Percentiles rank a stretch among this genome's conserved stretches.
phyloP scores from a whole-genome alignment of 2,888 invertebrate species.

The Caenorhabditis sp. region DNA sequence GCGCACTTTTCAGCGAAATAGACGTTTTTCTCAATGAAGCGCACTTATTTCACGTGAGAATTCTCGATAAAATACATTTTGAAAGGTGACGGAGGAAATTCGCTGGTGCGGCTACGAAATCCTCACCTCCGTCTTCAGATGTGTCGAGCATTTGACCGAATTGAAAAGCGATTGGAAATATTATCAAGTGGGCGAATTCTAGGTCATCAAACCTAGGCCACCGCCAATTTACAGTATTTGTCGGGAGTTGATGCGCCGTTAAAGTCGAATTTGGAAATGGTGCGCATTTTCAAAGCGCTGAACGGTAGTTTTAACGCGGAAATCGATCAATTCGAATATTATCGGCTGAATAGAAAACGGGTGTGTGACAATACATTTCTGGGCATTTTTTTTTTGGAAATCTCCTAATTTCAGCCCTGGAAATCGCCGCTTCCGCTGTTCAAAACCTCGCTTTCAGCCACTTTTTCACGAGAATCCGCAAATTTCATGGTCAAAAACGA shows the following conservation, averaged over 20 bases:
- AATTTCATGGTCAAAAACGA: constrained; percentile 37
- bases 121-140: constrained; percentile 52
- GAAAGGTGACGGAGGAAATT: constrained; percentile 52
- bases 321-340: constrained; percentile 40
- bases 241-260: constrained; percentile 64
- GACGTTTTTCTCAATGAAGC: too few species aligned
- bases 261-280: constrained; percentile 63
- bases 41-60: too few species aligned
- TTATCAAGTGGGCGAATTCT: constrained; percentile 47
- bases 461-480: constrained; percentile 56
- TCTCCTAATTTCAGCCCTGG: constrained; percentile 34
- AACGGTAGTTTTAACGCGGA: constrained; percentile 60
- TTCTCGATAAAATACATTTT: too few species aligned
- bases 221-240: constrained; percentile 47
- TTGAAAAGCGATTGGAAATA: constrained; percentile 52
- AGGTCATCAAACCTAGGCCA: not conserved
- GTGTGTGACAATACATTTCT: not conserved
- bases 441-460: constrained; percentile 61
- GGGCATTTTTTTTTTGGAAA: not conserved
- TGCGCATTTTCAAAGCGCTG: constrained; percentile 56
- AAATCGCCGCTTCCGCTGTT: constrained; percentile 55
- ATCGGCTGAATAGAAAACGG: constrained; percentile 40
- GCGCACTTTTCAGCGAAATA: not conserved
- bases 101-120: constrained; percentile 61
- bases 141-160: constrained; percentile 46